These are phyloP conservation scores for Nannospalax galili DNA, from an alignment of 2,113 vertebrate species.

Conservation along the genomic window DNA sequence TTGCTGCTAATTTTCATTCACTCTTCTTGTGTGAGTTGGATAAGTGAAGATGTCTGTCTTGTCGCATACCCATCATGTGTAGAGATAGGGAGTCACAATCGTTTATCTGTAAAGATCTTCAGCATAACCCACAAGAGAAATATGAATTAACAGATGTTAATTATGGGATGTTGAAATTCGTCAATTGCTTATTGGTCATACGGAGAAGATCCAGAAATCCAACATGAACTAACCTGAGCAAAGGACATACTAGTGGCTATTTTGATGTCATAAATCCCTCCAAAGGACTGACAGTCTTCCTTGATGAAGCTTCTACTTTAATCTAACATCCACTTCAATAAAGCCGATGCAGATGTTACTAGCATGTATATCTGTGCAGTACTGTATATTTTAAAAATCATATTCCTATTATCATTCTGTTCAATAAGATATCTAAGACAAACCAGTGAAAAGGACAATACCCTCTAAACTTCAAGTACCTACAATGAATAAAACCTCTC, in stretches of 20 bases:
- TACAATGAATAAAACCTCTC: neutral
- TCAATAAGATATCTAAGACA: neutral
- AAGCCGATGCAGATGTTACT: neutral
- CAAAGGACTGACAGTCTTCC: neutral
- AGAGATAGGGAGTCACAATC: neutral
- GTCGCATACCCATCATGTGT: neutral
- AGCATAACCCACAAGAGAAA: neutral
- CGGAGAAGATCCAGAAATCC: neutral
- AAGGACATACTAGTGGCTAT: neutral
- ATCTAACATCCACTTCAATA: neutral
- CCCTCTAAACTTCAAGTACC: neutral
- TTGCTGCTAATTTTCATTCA: neutral
- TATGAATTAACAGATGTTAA: neutral
- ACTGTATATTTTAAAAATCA: neutral
- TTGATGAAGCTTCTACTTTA: neutral
- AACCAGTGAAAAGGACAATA: neutral
- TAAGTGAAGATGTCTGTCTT: neutral
- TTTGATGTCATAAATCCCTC: neutral
- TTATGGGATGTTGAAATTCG: neutral
- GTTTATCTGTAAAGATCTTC: neutral
- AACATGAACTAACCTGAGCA: neutral
- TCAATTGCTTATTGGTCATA: neutral
- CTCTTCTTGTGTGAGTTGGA: neutral
- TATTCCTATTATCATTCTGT: neutral
- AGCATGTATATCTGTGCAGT: neutral